phyloP scores from a whole-genome alignment of 2,797 vertebrate species.

The Eulemur rubriventer region DNA sequence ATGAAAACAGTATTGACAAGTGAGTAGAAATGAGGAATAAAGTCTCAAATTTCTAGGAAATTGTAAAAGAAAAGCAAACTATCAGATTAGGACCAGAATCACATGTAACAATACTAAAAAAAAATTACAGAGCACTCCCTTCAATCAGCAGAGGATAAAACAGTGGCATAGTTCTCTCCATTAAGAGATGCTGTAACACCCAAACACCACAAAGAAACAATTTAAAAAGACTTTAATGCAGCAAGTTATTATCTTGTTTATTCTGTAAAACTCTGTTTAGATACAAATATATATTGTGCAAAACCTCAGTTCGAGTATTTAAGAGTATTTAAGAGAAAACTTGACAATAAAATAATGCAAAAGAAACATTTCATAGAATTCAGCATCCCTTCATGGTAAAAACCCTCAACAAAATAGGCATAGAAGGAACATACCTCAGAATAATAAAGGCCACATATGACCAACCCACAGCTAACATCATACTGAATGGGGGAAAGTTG shows the following conservation, averaged over 20 bases:
- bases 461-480: too few relatives aligned
- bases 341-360: not conserved
- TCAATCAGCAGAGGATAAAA: not conserved
- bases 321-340: not conserved
- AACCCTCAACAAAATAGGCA: too few relatives aligned
- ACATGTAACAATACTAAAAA: not conserved
- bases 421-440: too few relatives aligned
- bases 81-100: constrained; percentile 8
- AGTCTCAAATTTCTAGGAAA: constrained; percentile 45
- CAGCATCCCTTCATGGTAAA: too few relatives aligned
- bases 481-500: too few relatives aligned
- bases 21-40: constrained; percentile 2
- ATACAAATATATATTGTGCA: constrained; percentile 12
- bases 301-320: not conserved
- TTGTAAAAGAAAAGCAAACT: not conserved
- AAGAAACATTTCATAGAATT: too few relatives aligned
- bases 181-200: not conserved
- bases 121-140: not conserved
- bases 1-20: not conserved
- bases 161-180: not conserved
- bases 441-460: too few relatives aligned
- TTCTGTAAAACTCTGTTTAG: constrained; percentile 28
- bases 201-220: not conserved
- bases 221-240: constrained; percentile 23
- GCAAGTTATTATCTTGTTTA: constrained; percentile 4